Conservation (phyloP, 2,113 vertebrate genomes). For the Nettapus auritus region DNA sequence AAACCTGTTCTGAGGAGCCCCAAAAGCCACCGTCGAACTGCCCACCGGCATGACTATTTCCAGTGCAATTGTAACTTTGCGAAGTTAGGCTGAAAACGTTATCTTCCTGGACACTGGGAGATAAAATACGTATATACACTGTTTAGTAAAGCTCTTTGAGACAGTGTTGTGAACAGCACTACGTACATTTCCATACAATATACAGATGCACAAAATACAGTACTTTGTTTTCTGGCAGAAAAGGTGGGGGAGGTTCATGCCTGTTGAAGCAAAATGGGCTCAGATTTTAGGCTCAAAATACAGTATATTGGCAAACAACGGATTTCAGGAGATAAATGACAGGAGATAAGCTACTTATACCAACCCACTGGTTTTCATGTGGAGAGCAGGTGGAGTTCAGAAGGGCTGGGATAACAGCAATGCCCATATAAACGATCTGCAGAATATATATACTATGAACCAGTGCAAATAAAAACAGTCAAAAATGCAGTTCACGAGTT, state of each 20-base stretch:
- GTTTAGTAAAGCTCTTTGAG: slow-evolving; percentile 66
- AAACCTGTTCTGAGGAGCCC: no score
- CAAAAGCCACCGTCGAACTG: not conserved
- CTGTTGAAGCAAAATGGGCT: slow-evolving; percentile 75
- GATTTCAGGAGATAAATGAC: slow-evolving; percentile 1
- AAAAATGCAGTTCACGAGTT: slow-evolving; percentile 77
- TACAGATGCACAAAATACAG: slow-evolving; percentile 75
- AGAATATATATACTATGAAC: slow-evolving; percentile 74
- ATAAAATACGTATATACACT: not conserved
- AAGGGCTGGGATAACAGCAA: slow-evolving; percentile 79
- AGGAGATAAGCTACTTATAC: slow-evolving; percentile 45
- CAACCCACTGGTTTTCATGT: slow-evolving; percentile 70
- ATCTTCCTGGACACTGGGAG: not conserved
- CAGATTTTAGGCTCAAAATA: slow-evolving; percentile 81
- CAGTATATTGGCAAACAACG: slow-evolving; percentile 76
- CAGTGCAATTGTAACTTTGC: slow-evolving; percentile 32
- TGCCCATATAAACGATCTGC: slow-evolving; percentile 76
- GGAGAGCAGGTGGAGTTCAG: slow-evolving; percentile 70
- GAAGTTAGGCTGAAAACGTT: not conserved
- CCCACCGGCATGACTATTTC: not conserved
- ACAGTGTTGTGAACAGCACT: slow-evolving; percentile 64
- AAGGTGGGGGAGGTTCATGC: slow-evolving; percentile 37
- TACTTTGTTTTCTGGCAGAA: slow-evolving; percentile 76
- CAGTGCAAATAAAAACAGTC: slow-evolving; percentile 82
- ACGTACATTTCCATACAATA: slow-evolving; percentile 42